Evolutionary conservation across 2,888 invertebrate genomes (phyloP), one percentile per base, ranked within the genome.

Genomic region (Latrodectus hesperus): DNA sequence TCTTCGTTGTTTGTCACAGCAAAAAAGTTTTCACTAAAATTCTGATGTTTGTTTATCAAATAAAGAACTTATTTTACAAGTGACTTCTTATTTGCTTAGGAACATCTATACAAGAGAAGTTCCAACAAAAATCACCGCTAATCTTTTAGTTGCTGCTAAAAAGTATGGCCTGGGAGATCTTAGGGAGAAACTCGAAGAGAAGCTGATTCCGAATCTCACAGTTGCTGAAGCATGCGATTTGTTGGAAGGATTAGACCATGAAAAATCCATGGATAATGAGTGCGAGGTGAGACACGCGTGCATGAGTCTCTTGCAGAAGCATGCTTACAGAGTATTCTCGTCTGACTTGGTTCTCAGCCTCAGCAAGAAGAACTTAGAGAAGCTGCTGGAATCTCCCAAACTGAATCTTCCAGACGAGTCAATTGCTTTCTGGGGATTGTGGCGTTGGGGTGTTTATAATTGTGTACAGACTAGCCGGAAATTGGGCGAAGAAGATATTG

Each of bases 351-450:
- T 86, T 10, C 17, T 86, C 0, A n/a, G 16, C 8, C 38, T 86
- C 8, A 60, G 76, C 14, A 75, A 17, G 53, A 65, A 17, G 4
- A 55, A 52, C 10, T 49, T 86, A 10, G 1, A 51, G 6, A 22
- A 17, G 6, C 55, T 86, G 11, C 12, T 86, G 22, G 17, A 51
- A 12, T 86, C 86, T 12, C 49, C 71, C 49, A 16, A 67, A 1
- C 53, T 86, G 5, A 86, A 86, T 22, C 52, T 86, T 11, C 86
- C 86, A 1, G 86, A 86, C 49, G 86, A 86, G 49, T 22, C 80
- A 6, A 53, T 71, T 12, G 22, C 64, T 11, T 86, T 86, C 51
- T 72, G 86, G 86, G 86, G 81, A 0, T 16, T 86, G 14, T 86
- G 86, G 86, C 26, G 86, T 4, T 86, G 86, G 86, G 86, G 86